Evolutionary conservation across 2,113 vertebrate species (phyloP).

Genomic region (Hassar affinis): DNA sequence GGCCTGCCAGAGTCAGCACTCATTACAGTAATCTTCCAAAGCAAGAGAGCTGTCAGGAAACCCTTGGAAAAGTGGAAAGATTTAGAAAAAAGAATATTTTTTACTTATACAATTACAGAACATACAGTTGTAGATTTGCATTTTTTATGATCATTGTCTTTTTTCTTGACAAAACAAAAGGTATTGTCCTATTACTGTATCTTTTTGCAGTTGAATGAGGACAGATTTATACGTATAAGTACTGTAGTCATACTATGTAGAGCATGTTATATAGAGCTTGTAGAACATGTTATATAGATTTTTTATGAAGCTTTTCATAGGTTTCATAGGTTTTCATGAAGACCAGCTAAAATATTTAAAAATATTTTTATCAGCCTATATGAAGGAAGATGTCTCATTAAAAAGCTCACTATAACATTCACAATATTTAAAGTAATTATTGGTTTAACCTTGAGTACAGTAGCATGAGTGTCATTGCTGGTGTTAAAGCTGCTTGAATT

Average conservation of each 20-base stretch:
- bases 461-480: not conserved
- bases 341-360: not conserved
- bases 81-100: too few species aligned
- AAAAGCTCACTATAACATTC: not conserved
- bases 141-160: not conserved
- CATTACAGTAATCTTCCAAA: not conserved
- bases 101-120: not conserved
- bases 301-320: too few species aligned
- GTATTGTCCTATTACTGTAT: not conserved
- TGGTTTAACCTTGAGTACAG: not conserved
- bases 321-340: not conserved
- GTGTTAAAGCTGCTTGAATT: conserved; percentile 30
- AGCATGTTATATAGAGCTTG: not conserved
- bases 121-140: not conserved
- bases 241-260: not conserved
- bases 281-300: not conserved
- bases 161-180: not conserved
- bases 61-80: not conserved
- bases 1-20: not conserved
- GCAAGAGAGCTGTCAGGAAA: not conserved
- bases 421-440: not conserved
- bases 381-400: not conserved
- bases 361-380: not conserved
- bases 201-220: not conserved
- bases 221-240: not conserved